phyloP scores from a whole-genome alignment of 2,113 vertebrate species.

The Notothenia rossii region DNA sequence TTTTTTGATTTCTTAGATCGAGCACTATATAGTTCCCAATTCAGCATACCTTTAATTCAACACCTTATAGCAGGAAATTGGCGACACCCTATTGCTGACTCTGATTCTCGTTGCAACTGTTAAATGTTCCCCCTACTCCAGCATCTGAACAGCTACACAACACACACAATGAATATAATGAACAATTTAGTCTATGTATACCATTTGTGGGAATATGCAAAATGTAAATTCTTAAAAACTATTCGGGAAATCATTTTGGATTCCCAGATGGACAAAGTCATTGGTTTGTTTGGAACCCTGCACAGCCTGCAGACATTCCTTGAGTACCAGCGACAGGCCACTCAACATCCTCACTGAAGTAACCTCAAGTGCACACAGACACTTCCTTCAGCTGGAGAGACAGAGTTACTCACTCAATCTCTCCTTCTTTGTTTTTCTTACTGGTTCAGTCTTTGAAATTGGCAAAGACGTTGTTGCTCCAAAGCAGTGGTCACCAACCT shows the following conservation, averaged over 20 bases:
- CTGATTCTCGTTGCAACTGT: no score
- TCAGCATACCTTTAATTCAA: not conserved
- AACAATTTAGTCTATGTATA: no score
- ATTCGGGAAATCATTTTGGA: not conserved
- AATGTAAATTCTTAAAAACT: not conserved
- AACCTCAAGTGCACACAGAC: not conserved
- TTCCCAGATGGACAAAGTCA: not conserved
- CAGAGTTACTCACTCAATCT: not conserved
- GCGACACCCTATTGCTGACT: no score
- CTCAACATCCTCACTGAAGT: not conserved
- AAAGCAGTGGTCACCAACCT: not conserved
- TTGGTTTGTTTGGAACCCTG: not conserved
- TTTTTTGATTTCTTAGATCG: not conserved
- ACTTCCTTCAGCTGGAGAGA: not conserved
- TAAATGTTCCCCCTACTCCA: no score
- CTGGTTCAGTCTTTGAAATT: not conserved
- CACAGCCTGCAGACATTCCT: conserved; percentile 11
- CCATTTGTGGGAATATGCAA: not conserved
- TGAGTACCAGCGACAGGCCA: not conserved
- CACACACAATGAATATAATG: no score
- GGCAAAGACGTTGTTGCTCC: not conserved
- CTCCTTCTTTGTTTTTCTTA: not conserved
- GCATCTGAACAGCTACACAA: no score
- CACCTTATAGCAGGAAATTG: not conserved
- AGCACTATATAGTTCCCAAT: not conserved